Percentiles rank a stretch among this genome's conserved stretches.
Evolutionary conservation across 64 coral and sea anemone species (phyloP).

Genomic region (Porites lutea): DNA sequence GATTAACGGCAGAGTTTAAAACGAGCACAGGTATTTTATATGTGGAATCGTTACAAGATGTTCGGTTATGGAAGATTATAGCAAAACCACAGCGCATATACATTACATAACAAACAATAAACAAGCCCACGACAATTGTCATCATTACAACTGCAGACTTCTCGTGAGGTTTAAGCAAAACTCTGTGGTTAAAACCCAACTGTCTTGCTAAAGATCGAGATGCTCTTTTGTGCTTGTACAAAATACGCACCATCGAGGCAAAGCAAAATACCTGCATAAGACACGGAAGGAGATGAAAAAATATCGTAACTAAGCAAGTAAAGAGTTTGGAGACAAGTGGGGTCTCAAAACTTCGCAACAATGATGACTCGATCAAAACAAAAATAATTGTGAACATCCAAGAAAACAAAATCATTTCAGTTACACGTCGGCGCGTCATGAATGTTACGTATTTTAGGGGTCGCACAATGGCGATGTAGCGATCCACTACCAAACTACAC

Average conservation of each 20-base stretch:
- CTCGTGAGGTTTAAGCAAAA: neutral
- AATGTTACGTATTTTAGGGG: neutral
- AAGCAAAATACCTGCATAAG: neutral
- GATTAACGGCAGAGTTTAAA: conserved; percentile 23
- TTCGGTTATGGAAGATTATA: neutral
- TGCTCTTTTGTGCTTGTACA: neutral
- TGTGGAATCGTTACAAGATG: neutral
- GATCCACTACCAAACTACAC: neutral
- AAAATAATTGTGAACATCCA: neutral
- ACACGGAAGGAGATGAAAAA: neutral
- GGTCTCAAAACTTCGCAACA: neutral
- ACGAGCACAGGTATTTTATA: neutral
- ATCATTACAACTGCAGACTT: neutral
- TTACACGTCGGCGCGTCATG: neutral
- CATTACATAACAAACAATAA: neutral
- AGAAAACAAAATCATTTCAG: neutral
- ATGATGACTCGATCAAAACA: neutral
- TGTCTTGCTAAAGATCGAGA: neutral
- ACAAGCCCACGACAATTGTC: neutral
- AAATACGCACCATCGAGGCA: conserved; percentile 1
- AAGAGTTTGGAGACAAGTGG: neutral
- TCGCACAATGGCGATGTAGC: neutral
- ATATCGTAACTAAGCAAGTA: neutral
- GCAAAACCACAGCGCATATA: neutral
- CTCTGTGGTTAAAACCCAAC: neutral